Percentiles rank a stretch among this genome's conserved stretches.
Conservation (phyloP, 2,888 invertebrate genomes). For the Alviniconcha strummeri region DNA sequence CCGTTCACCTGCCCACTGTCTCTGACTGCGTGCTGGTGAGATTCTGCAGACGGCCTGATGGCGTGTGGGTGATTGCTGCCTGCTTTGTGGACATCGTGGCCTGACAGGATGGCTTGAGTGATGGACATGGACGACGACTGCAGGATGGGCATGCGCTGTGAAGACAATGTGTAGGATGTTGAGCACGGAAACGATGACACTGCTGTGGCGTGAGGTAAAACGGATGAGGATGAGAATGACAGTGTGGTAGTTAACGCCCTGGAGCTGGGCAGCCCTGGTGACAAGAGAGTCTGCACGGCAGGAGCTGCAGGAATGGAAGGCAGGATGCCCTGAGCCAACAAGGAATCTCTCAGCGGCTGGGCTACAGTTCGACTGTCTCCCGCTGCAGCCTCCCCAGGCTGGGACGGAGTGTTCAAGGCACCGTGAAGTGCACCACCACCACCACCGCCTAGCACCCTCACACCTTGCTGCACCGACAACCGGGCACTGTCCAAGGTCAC, state of each 20-base stretch:
- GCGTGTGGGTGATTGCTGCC: conserved; percentile 21
- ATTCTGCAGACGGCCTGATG: conserved; percentile 5
- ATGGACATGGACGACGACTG: conserved; percentile 20
- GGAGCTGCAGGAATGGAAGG: conserved; percentile 10
- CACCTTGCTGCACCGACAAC: background rate
- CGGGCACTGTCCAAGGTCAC: background rate
- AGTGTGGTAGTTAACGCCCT: background rate
- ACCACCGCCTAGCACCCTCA: background rate
- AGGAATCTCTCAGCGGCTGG: background rate
- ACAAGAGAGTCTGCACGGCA: conserved; percentile 1
- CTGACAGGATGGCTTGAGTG: conserved; percentile 26
- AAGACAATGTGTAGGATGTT: background rate
- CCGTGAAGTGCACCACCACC: background rate
- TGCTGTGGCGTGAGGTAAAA: background rate
- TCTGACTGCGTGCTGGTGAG: conserved; percentile 10
- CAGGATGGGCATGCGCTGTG: background rate
- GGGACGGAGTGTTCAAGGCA: conserved; percentile 32
- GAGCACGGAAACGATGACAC: conserved; percentile 2
- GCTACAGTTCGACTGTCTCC: conserved; percentile 8
- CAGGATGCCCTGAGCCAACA: too few relatives aligned
- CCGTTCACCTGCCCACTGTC: conserved; percentile 15
- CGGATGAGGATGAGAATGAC: background rate
- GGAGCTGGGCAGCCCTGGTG: background rate
- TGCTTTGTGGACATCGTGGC: conserved; percentile 21
- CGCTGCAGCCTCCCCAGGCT: background rate